phyloP scores from a whole-genome alignment of 2,888 invertebrate genomes.

The Caenorhabditis sp. region DNA sequence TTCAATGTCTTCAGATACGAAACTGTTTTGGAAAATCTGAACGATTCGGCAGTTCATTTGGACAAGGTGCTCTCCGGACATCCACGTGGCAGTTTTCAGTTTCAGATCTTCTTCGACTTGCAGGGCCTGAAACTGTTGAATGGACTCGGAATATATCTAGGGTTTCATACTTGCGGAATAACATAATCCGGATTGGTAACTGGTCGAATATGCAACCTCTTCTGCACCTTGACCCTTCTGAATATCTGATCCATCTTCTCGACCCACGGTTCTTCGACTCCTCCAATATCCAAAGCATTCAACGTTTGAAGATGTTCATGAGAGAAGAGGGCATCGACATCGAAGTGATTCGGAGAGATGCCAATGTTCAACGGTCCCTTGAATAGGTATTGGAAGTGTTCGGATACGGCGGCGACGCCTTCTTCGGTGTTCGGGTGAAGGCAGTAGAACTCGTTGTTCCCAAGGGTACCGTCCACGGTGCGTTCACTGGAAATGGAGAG shows the following conservation, averaged over 20 bases:
- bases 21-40: background rate
- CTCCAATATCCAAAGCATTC: conserved; percentile 9
- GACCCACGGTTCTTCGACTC: background rate
- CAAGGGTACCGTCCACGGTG: background rate
- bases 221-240: background rate
- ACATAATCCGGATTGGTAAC: background rate
- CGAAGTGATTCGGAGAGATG: background rate
- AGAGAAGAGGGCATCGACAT: background rate
- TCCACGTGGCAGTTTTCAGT: background rate
- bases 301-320: background rate
- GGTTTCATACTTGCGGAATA: conserved; percentile 14
- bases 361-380: background rate
- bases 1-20: conserved; percentile 9
- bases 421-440: background rate
- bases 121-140: conserved; percentile 8
- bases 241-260: conserved; percentile 14
- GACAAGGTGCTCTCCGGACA: conserved; percentile 27
- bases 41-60: conserved; percentile 10
- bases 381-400: conserved; percentile 18
- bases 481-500: conserved; percentile 11
- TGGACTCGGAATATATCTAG: too few species aligned
- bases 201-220: background rate
- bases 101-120: background rate
- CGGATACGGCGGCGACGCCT: background rate
- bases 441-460: conserved; percentile 23